Conservation (phyloP, 2,888 invertebrate species). For the Drosophila aldrichi region DNA sequence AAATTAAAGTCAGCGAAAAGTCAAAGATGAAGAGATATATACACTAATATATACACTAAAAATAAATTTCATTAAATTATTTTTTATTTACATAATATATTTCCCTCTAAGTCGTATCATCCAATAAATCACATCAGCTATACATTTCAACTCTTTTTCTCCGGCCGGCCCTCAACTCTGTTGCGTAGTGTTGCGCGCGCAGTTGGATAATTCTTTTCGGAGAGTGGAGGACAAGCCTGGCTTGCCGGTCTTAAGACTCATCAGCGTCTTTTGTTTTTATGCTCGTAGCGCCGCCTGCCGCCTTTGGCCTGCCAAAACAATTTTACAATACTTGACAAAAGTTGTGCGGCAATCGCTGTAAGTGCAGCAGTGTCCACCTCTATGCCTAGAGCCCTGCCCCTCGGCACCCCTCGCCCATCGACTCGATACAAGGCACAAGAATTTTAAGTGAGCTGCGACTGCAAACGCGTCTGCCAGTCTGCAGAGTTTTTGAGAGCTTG, state of each 20-base stretch:
- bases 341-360: conserved; percentile 52
- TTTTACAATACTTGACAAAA: conserved; percentile 78
- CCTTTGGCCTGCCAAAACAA: conserved; percentile 59
- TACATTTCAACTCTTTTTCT: background rate
- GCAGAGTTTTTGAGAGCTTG: conserved; percentile 53
- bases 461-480: conserved; percentile 71
- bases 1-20: no score
- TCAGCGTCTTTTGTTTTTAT: conserved; percentile 65
- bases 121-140: no score
- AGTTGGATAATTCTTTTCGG: conserved; percentile 28
- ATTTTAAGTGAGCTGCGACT: conserved; percentile 75
- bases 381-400: conserved; percentile 3
- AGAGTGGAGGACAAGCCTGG: conserved; percentile 21
- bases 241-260: conserved; percentile 38
- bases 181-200: conserved; percentile 36
- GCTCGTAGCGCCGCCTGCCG: conserved; percentile 52
- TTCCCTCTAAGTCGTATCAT: no score
- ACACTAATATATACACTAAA: no score
- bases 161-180: background rate
- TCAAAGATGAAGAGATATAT: no score
- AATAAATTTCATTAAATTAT: no score
- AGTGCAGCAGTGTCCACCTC: conserved; percentile 39
- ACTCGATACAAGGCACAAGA: conserved; percentile 72
- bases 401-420: no score
- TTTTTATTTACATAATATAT: no score